These are phyloP conservation scores for Pagetopsis macropterus DNA, from an alignment of 2,797 vertebrate species.

Conservation along the genomic window DNA sequence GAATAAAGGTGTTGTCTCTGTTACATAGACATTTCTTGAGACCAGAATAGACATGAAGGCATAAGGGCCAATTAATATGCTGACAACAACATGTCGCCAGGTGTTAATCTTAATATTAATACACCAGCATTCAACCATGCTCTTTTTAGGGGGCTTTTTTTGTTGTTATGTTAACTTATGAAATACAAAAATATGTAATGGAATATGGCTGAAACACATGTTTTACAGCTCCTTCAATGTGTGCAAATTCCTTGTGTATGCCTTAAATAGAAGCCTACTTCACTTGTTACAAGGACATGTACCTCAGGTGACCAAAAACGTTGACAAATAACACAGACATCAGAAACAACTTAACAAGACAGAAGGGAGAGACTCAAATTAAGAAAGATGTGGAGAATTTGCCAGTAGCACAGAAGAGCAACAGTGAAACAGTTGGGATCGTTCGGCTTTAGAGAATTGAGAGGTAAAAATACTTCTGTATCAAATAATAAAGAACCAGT, in stretches of 20 bases:
- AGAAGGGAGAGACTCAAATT: neutral
- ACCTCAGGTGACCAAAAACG: neutral
- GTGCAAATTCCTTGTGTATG: neutral
- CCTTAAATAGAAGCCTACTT: slow-evolving; percentile 7
- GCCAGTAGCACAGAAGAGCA: slow-evolving; percentile 31
- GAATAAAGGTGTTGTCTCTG: slow-evolving; percentile 5
- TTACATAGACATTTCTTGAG: neutral
- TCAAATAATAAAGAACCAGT: slow-evolving; percentile 57
- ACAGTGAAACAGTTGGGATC: slow-evolving; percentile 53
- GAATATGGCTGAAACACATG: neutral
- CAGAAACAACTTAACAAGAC: neutral
- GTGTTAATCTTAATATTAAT: neutral
- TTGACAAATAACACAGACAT: neutral
- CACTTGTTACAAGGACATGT: slow-evolving; percentile 9
- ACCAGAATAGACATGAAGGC: slow-evolving; percentile 1
- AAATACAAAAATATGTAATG: neutral
- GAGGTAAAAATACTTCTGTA: slow-evolving; percentile 24
- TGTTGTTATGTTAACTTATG: neutral
- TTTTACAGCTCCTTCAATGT: slow-evolving; percentile 3
- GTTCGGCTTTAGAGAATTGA: slow-evolving; percentile 39
- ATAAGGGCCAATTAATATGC: slow-evolving; percentile 18
- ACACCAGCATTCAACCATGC: neutral
- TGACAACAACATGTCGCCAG: slow-evolving; percentile 3
- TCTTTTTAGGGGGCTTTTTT: neutral
- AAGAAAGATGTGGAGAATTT: neutral